phyloP scores from a whole-genome alignment of 1,140 invertebrate genomes.

The Subanguina moxae region DNA sequence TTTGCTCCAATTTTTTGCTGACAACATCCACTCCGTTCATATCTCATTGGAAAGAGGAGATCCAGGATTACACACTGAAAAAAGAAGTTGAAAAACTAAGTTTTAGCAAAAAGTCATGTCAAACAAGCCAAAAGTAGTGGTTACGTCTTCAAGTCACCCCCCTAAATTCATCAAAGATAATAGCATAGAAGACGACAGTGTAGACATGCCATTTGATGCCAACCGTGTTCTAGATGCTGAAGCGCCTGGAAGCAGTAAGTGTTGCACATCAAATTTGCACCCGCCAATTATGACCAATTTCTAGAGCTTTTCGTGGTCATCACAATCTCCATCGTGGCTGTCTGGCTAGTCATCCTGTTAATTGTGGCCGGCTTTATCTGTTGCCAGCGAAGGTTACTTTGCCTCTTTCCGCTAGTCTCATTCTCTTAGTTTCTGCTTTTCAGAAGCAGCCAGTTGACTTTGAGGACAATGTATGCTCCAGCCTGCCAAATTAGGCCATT shows the following conservation, averaged over 20 bases:
- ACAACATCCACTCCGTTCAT: too few species aligned
- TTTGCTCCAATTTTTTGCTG: too few species aligned
- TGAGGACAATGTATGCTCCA: constrained; percentile 54
- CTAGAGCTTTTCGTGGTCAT: constrained; percentile 52
- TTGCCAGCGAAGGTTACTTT: constrained; percentile 44
- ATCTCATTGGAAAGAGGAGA: too few species aligned
- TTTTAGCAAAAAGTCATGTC: background rate
- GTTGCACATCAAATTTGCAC: background rate
- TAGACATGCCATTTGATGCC: constrained; percentile 16
- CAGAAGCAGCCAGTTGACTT: constrained; percentile 43
- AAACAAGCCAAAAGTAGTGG: constrained; percentile 15
- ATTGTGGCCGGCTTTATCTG: constrained; percentile 52
- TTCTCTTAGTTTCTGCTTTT: background rate
- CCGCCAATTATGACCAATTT: background rate
- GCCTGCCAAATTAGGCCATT: constrained; percentile 52
- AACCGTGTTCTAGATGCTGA: constrained; percentile 33
- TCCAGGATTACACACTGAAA: too few species aligned
- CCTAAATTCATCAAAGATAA: constrained; percentile 27
- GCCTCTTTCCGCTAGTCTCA: background rate
- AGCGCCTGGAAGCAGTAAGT: constrained; percentile 29
- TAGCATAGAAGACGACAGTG: constrained; percentile 30
- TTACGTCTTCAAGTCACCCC: background rate
- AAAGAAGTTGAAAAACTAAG: too few species aligned
- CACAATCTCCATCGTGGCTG: constrained; percentile 48
- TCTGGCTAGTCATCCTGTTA: constrained; percentile 52